Conservation (phyloP, 2,797 vertebrate genomes). For the Propithecus perrieri region DNA sequence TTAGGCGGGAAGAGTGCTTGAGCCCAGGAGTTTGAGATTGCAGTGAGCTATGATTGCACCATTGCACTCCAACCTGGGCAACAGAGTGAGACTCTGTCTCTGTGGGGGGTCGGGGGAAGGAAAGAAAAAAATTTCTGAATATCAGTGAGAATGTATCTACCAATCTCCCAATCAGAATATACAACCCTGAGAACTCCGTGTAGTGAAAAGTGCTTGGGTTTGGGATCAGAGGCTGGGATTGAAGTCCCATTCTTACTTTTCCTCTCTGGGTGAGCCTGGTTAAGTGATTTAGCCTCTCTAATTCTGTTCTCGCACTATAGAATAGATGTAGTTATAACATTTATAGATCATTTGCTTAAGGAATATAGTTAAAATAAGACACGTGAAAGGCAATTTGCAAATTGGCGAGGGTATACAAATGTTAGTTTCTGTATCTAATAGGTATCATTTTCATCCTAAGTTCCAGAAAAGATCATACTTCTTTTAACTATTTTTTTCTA, state of each 20-base stretch:
- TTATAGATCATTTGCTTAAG: slow-evolving; percentile 34
- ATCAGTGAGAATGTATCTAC: not conserved
- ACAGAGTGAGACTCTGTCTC: too few species aligned
- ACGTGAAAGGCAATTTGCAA: not conserved
- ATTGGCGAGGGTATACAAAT: not conserved
- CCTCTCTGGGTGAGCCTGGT: not conserved
- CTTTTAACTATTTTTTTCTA: slow-evolving; percentile 24
- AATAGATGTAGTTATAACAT: not conserved
- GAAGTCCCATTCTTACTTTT: not conserved
- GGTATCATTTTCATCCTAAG: slow-evolving; percentile 14
- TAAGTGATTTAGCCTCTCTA: not conserved
- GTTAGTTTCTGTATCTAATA: slow-evolving; percentile 25
- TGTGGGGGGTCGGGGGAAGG: too few species aligned
- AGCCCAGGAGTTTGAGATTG: too few species aligned
- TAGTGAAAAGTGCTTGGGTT: not conserved
- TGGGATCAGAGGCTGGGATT: not conserved
- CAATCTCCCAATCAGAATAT: not conserved
- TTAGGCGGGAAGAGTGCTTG: too few species aligned
- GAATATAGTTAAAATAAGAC: slow-evolving; percentile 16
- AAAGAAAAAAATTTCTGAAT: not conserved
- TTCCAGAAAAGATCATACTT: not conserved
- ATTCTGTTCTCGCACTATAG: not conserved
- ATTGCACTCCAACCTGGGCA: too few species aligned
- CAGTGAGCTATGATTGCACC: too few species aligned
- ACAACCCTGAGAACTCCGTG: not conserved